Base-by-base conservation (phyloP, 2,888 invertebrate genomes). In the Orchestes rusci region DNA sequence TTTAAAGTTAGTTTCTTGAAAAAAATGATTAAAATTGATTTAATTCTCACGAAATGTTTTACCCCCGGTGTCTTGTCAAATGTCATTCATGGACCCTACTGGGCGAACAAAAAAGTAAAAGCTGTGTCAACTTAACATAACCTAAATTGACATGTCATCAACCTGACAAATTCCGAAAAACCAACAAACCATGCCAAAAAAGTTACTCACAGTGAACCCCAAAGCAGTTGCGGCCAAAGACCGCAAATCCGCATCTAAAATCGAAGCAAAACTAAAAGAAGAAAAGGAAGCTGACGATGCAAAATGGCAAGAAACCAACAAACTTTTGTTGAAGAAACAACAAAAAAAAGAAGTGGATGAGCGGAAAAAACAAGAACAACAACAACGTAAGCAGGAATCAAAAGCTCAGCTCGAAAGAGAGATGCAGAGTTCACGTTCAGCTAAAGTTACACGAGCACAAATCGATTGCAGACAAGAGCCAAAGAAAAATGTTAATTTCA, bases 151-250 rank as follows among this genome's bases (percentile, higher is more conserved):
- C n/a, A n/a, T n/a, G n/a, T n/a, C n/a, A n/a, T n/a, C n/a, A n/a
- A n/a, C n/a, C n/a, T n/a, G n/a, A n/a, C n/a, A n/a, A n/a, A n/a
- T n/a, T n/a, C n/a, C n/a, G n/a, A n/a, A n/a, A n/a, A n/a, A n/a
- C n/a, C n/a, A n/a, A n/a, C n/a, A n/a, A n/a, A n/a, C n/a, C n/a
- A 45, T 45, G 45, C 45, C 39, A 3, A 45, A 45, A 16, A 45
- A 45, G 31, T 35, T 35, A 28, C 16, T 19, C n/a, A 38, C 37
- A 5, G 30, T 23, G 15, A 45, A 45, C 16, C 23, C 39, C 16
- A 45, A 45, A 40, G 39, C 45, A 7, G 16, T 10, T 3, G 35
- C 35, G 15, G 45, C 45, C 10, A 45, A 17, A 31, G 35, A 35
- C 10, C 38, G 23, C 13, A 37, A 45, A 27, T 18, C 12, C 7